Base-by-base conservation (phyloP, 1,140 invertebrate species). In the Spodoptera frugiperda region DNA sequence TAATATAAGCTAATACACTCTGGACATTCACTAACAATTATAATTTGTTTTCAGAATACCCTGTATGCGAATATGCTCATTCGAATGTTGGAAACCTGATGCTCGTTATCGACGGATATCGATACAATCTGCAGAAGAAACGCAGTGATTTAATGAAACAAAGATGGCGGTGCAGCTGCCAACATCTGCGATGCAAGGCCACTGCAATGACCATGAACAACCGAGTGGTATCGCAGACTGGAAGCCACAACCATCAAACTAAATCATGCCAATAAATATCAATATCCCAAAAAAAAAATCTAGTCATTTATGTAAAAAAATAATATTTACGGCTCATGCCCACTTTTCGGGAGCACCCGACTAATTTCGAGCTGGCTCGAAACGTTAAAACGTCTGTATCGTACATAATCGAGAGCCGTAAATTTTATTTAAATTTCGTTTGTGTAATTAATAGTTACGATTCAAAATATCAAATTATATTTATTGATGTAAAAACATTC, bases 21-120 rank as follows among this genome's bases (percentile, higher is more conserved):
- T 3, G 8, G n/a, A 61, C 57, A 61, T 14, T 2, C 4, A 61
- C 30, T 59, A 59, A 59, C 12, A n/a, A 17, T 33, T 39, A 61
- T 10, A 21, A 17, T 54, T 57, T 46, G 1, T 10, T 63, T 63
- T 44, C 33, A 59, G 33, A 4, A 11, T 19, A n/a, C 15, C 57
- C 25, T 0, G 0, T 15, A 0, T 61, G 57, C 57, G 6, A 39
- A 9, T 61, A 61, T 33, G 57, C 57, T 6, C 14, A 10, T 17
- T 61, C 57, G 9, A 61, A 61, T 10, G n/a, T 61, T 11, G 59
- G 59, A n/a, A 63, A 63, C 15, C 33, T 10, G 19, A 63, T 63
- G 59, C 17, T 63, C 9, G 59, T 63, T 10, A 63, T 63, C 2
- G 3, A 63, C 11, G 59, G 59, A 17, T 63, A 44, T 15, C 33